Base-by-base conservation (phyloP, 2,888 invertebrate genomes). In the Epirrita christyi region DNA sequence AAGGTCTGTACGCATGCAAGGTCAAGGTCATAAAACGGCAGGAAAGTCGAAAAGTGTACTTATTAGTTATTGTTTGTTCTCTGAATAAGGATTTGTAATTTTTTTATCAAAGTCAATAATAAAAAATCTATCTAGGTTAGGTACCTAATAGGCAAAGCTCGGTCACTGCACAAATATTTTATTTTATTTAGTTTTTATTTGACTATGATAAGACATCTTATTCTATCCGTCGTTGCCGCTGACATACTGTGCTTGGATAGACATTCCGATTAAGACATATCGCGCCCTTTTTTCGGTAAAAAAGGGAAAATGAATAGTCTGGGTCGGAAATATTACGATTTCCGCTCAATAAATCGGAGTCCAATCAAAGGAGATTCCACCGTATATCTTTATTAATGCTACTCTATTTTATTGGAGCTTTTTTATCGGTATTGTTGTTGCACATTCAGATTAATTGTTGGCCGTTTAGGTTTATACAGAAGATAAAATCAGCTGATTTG, bases 291-390 rank as follows among this genome's bases (percentile, higher is more conserved):
- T 89, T 92, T 87, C 76, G 77, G 81, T 83, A 86, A 91, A 91
- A 92, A 90, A 89, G 81, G 89, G 85, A 89, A 92, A 92, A 85
- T 87, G 90, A 88, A 91, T 85, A 85, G 85, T 81, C 79, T 80
- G 73, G 83, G 81, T 86, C 92, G 92, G 92, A 92, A 91, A 92
- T 92, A 92, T 92, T 92, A 92, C 86, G 74, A 79, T 92, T 92
- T 92, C 92, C 92, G 92, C 89, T 82, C 92, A 86, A 92, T 92
- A 92, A 92, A 92, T 92, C 86, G 86, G 83, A 84, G 85, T 81
- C 90, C 87, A 92, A 92, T 92, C 92, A 92, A 91, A 91, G 86
- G 88, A 87, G 86, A 79, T 80, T 83, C 81, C 76, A 80, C 72
- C 86, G 85, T 88, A 88, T 88, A 85, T 90, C 88, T 90, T 83